Percentiles rank a stretch among this genome's conserved stretches.
phyloP scores from a whole-genome alignment of 2,113 vertebrate genomes.

The Hippocampus barbouri region DNA sequence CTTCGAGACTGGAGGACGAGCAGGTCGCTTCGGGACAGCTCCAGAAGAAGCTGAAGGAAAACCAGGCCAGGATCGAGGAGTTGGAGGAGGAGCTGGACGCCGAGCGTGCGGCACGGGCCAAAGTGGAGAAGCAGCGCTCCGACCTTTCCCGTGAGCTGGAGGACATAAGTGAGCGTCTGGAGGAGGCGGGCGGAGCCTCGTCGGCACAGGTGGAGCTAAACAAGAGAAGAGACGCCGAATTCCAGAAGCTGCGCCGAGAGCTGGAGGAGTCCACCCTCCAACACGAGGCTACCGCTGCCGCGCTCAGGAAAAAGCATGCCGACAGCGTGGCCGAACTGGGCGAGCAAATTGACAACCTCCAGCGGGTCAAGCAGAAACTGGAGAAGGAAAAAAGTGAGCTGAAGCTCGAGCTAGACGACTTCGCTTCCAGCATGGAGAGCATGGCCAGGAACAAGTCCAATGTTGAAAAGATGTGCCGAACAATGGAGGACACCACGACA shows the following conservation, averaged over 20 bases:
- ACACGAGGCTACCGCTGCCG: constrained; percentile 78
- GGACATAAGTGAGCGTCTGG: constrained; percentile 66
- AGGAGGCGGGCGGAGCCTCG: constrained; percentile 73
- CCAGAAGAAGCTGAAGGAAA: constrained; percentile 81
- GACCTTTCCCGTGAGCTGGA: constrained; percentile 66
- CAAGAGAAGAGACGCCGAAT: constrained; percentile 87
- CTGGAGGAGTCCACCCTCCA: constrained; percentile 88
- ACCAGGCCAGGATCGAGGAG: constrained; percentile 76
- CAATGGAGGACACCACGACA: constrained; percentile 85
- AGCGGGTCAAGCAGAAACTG: constrained; percentile 87
- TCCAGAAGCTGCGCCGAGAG: constrained; percentile 86
- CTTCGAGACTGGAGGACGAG: constrained; percentile 78
- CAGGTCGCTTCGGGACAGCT: constrained; percentile 74
- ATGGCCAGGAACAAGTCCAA: constrained; percentile 80
- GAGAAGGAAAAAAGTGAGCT: constrained; percentile 90
- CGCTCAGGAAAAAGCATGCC: constrained; percentile 85
- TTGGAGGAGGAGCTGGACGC: constrained; percentile 68
- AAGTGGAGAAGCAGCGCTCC: constrained; percentile 62
- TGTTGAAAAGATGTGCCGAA: constrained; percentile 83
- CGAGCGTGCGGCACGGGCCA: constrained; percentile 60
- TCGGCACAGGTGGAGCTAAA: constrained; percentile 67
- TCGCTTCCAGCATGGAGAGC: constrained; percentile 84
- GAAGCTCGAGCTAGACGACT: constrained; percentile 83
- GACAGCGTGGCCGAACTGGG: constrained; percentile 66
- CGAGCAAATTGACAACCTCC: constrained; percentile 72